Evolutionary conservation across 35 echinoderm and acorn worm genomes (phyloP), one percentile per base, ranked within the genome.

Genomic region (Patiria miniata): DNA sequence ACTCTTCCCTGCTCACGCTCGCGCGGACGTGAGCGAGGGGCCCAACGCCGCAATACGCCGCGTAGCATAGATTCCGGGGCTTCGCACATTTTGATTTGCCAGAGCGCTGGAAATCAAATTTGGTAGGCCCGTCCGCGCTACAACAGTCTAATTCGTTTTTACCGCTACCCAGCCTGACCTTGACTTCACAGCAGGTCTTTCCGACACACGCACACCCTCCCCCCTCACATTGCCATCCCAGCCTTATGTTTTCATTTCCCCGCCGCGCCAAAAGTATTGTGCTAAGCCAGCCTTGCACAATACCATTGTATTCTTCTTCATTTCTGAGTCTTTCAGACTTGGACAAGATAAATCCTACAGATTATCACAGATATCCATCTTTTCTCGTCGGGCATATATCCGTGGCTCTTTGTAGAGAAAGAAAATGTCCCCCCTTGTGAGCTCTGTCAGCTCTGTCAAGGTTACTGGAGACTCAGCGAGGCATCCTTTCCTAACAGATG

Each of bases 51-150:
- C 65, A 23, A 12, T 14, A 23, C 65, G 26, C 19, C 65, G 29
- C 65, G 65, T 73, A 73, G 65, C 65, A 47, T 23, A 30, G 65
- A 73, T 73, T 73, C 65, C 65, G 65, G 21, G 65, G 65, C 65
- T 73, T 73, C 65, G 65, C 65, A 73, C 65, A 73, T 73, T 73
- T 73, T 73, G 26, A 73, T 73, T 73, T 73, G 65, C 65, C 65
- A 34, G 26, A 73, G 65, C 65, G 26, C 65, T 73, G 26, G 65
- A 73, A 73, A 73, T 73, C 65, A 73, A 73, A 73, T 73, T 73
- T 73, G 65, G 42, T n/a, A 73, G 65, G 65, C 65, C 65, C 65
- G 34, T 23, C 34, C 65, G 65, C 65, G 65, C 65, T 34, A 22
- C 34, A 34, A 34, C 65, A 73, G 65, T 73, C 65, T 73, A 73